Evolutionary conservation across 1,140 invertebrate genomes (phyloP).

Genomic region (Amphibalanus amphitrite): DNA sequence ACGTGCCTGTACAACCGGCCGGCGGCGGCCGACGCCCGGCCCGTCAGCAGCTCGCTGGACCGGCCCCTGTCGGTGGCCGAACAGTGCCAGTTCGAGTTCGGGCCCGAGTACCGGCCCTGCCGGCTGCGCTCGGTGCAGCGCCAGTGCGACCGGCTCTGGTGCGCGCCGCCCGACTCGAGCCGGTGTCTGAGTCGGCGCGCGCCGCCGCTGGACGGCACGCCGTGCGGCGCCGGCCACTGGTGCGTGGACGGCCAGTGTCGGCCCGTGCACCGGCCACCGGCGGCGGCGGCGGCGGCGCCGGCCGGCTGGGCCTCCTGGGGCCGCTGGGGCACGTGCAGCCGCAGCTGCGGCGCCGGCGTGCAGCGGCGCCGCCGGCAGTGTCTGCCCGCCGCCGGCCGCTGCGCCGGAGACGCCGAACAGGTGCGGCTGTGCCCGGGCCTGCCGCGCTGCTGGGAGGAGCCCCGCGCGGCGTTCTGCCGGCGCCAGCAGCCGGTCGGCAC

Average conservation of each 20-base stretch:
- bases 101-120: slow-evolving; percentile 35
- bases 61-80: slow-evolving; percentile 49
- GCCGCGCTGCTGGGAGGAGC: neutral
- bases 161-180: slow-evolving; percentile 36
- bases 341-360: slow-evolving; percentile 41
- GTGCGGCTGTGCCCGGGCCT: neutral
- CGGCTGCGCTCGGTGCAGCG: slow-evolving; percentile 33
- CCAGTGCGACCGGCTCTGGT: slow-evolving; percentile 51
- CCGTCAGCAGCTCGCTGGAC: slow-evolving; percentile 27
- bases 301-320: slow-evolving; percentile 43
- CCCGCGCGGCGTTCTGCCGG: neutral
- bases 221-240: slow-evolving; percentile 49
- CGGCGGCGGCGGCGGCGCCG: slow-evolving; percentile 25
- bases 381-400: neutral
- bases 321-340: slow-evolving; percentile 42
- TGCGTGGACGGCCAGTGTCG: slow-evolving; percentile 52
- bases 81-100: slow-evolving; percentile 59
- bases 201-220: slow-evolving; percentile 50
- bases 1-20: slow-evolving; percentile 40
- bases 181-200: slow-evolving; percentile 55
- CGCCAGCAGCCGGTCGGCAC: neutral
- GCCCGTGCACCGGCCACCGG: slow-evolving; percentile 12
- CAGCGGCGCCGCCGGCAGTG: neutral
- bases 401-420: neutral
- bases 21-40: slow-evolving; percentile 19